A percentile compares a stretch with the other conserved stretches of the same genome.
Conservation (phyloP, 2,888 invertebrate genomes). For the Melanostoma mellinum region DNA sequence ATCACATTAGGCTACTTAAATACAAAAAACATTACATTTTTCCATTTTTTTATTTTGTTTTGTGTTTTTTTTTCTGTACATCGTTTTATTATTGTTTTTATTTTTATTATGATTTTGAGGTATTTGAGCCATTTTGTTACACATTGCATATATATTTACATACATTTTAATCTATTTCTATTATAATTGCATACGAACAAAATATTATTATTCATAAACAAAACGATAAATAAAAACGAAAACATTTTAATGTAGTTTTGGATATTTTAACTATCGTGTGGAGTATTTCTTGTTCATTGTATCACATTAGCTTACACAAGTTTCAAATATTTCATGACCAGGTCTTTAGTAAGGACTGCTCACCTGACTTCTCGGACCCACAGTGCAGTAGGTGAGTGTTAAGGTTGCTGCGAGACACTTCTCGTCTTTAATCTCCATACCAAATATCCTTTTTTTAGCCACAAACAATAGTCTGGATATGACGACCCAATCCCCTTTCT, state of each 20-base stretch:
- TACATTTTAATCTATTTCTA: conserved; percentile 26
- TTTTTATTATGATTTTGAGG: conserved; percentile 25
- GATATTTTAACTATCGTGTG: too few relatives aligned
- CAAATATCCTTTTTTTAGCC: too few relatives aligned
- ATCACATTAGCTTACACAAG: too few relatives aligned
- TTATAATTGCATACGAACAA: conserved; percentile 18
- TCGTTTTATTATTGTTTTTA: conserved; percentile 11
- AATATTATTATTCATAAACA: conserved; percentile 5
- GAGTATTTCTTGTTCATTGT: too few relatives aligned
- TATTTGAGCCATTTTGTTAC: conserved; percentile 51
- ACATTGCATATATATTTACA: conserved; percentile 10
- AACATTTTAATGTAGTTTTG: not conserved
- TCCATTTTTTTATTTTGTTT: conserved; percentile 2
- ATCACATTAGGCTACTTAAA: conserved; percentile 63
- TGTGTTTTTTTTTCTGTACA: conserved; percentile 4
- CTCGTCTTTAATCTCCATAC: too few relatives aligned
- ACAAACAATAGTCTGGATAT: too few relatives aligned
- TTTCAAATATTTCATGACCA: too few relatives aligned
- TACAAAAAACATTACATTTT: conserved; percentile 17
- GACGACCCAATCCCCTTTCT: too few relatives aligned
- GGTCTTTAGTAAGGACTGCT: too few relatives aligned
- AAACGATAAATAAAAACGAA: not conserved
- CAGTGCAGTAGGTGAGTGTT: too few relatives aligned
- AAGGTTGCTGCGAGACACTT: too few relatives aligned
- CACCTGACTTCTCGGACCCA: too few relatives aligned